phyloP scores from a whole-genome alignment of 2,888 invertebrate genomes.

The Stenotaenia linearis region DNA sequence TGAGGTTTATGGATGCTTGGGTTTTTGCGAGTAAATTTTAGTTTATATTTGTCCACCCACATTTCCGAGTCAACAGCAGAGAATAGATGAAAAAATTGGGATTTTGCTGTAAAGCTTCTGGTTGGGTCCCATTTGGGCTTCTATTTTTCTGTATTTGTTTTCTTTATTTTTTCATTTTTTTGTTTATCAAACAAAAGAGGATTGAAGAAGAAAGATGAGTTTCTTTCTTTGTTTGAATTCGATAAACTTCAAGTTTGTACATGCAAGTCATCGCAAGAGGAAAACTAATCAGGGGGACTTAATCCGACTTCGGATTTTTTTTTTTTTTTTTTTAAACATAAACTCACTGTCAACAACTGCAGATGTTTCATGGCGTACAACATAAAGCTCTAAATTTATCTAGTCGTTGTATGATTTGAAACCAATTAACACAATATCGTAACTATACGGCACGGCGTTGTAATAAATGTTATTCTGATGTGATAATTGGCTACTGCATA shows the following conservation, averaged over 20 bases:
- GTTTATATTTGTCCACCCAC: not conserved
- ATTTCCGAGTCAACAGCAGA: not conserved
- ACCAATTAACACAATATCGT: not conserved
- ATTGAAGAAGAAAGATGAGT: not conserved
- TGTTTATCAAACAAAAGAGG: not conserved
- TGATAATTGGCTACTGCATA: not conserved
- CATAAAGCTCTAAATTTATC: not conserved
- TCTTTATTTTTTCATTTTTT: not conserved
- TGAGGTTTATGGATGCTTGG: not conserved
- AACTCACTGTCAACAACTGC: not conserved
- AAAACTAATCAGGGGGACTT: not conserved
- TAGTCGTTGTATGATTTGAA: not conserved
- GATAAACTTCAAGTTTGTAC: not conserved
- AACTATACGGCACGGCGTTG: not conserved
- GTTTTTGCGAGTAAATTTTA: not conserved
- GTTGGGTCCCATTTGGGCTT: not conserved
- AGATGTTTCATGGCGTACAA: not conserved
- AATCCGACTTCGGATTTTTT: not conserved
- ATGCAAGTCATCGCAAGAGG: not conserved
- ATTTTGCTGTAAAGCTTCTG: not conserved
- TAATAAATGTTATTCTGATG: not conserved
- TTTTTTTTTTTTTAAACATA: not conserved
- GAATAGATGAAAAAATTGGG: not conserved
- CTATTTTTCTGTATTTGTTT: not conserved
- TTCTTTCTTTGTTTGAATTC: not conserved